These are phyloP conservation scores for Geotrupes spiniger DNA, from an alignment of 2,888 invertebrate species.

Conservation along the genomic window DNA sequence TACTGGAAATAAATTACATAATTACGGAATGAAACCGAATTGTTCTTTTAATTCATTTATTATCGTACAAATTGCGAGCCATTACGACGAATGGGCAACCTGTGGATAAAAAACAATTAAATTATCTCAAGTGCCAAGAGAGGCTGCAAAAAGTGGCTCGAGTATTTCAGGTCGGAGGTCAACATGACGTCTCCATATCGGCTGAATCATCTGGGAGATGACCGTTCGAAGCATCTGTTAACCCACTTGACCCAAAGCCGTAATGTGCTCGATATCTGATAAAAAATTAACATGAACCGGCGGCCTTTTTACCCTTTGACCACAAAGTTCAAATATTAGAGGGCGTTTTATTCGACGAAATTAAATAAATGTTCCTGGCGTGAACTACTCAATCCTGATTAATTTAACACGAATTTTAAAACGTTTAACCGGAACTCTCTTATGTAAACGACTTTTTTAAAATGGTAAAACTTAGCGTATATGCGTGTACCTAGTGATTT, in stretches of 20 bases:
- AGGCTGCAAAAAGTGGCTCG: conserved; percentile 26
- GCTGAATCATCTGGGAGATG: conserved; percentile 9
- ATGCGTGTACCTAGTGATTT: no score
- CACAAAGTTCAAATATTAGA: conserved; percentile 10
- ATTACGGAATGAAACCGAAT: no score
- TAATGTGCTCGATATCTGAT: conserved; percentile 14
- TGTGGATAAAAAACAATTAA: conserved; percentile 22
- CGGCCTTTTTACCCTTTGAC: conserved; percentile 7
- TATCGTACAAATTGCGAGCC: no score
- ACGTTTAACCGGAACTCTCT: no score
- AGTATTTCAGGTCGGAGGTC: conserved; percentile 31
- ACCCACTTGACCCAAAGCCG: conserved; percentile 16
- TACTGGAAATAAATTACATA: no score
- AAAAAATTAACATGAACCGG: conserved; percentile 16
- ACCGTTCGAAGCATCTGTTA: conserved; percentile 8
- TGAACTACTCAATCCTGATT: no score
- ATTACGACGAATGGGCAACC: conserved; percentile 16
- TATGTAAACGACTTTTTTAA: no score
- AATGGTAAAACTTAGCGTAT: no score
- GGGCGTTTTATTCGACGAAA: background rate
- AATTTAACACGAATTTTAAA: no score
- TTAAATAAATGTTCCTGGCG: no score
- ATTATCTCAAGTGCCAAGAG: conserved; percentile 19
- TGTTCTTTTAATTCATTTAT: no score
- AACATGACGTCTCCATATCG: conserved; percentile 25